A percentile compares a stretch with the other conserved stretches of the same genome.
phyloP scores from a whole-genome alignment of 92 coral and sea anemone genomes.

The Porites lobata region DNA sequence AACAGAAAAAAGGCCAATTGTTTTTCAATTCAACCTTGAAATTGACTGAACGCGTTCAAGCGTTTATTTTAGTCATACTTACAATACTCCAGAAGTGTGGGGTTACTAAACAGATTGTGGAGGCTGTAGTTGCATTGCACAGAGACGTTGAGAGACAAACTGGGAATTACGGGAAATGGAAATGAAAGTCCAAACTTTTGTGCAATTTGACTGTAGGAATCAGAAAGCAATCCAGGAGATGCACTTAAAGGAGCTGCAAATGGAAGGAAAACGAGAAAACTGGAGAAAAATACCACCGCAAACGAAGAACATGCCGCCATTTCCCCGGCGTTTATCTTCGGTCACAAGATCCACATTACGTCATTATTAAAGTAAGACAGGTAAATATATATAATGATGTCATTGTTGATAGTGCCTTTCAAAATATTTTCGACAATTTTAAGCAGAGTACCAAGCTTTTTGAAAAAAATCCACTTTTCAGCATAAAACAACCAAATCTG shows the following conservation, averaged over 20 bases:
- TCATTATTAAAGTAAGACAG: background rate
- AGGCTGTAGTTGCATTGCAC: background rate
- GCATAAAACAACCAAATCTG: too few relatives aligned
- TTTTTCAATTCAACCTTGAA: too few relatives aligned
- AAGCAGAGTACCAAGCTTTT: too few relatives aligned
- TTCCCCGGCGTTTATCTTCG: background rate
- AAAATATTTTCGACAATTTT: too few relatives aligned
- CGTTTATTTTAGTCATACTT: background rate
- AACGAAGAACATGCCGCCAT: background rate
- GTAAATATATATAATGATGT: too few relatives aligned
- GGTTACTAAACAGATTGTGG: background rate
- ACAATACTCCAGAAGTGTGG: background rate
- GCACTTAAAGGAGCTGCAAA: conserved; percentile 1
- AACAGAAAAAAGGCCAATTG: too few relatives aligned
- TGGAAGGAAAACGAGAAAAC: background rate
- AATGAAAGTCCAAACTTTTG: conserved; percentile 8
- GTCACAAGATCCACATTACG: background rate
- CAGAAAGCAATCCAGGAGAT: background rate
- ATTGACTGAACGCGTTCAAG: too few relatives aligned
- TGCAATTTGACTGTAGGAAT: background rate
- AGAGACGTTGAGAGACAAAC: background rate
- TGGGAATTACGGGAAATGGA: background rate
- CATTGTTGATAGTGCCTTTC: too few relatives aligned
- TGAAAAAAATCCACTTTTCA: too few relatives aligned
- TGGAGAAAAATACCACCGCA: background rate